These are phyloP conservation scores for Nasonia giraulti DNA, from an alignment of 1,140 invertebrate species.

Conservation along the genomic window DNA sequence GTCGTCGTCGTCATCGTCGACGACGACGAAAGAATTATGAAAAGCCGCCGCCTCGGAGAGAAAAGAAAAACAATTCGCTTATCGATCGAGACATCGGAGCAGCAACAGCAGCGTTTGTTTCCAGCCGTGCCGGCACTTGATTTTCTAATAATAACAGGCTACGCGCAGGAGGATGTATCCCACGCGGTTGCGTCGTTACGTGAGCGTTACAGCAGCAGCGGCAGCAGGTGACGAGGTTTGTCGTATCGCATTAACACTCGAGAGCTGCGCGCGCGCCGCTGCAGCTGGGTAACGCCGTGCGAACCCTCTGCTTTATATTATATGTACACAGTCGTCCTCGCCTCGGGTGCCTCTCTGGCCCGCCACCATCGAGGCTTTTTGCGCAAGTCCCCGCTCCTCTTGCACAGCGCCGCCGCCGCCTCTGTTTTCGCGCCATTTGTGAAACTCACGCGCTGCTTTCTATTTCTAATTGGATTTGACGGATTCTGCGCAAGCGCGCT, in stretches of 20 bases:
- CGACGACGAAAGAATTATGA: slow-evolving; percentile 1
- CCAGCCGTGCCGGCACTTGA: slow-evolving; percentile 12
- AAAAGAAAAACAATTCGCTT: slow-evolving; percentile 15
- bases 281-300: slow-evolving; percentile 36
- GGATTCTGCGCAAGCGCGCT: slow-evolving; percentile 62
- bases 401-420: neutral
- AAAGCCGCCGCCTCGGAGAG: neutral
- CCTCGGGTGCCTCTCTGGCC: neutral
- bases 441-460: slow-evolving; percentile 70
- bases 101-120: slow-evolving; percentile 37
- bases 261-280: neutral
- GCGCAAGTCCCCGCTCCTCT: slow-evolving; percentile 54
- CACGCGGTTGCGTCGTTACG: slow-evolving; percentile 38
- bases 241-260: slow-evolving; percentile 38
- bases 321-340: neutral
- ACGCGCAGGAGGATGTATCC: slow-evolving; percentile 13
- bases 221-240: slow-evolving; percentile 39
- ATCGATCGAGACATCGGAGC: slow-evolving; percentile 45
- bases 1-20: no score
- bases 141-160: slow-evolving; percentile 48
- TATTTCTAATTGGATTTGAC: slow-evolving; percentile 70
- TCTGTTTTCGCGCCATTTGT: slow-evolving; percentile 58
- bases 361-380: slow-evolving; percentile 44
- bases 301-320: neutral
- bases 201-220: slow-evolving; percentile 6